phyloP scores from a whole-genome alignment of 2,113 vertebrate genomes.

The Daboia siamensis region DNA sequence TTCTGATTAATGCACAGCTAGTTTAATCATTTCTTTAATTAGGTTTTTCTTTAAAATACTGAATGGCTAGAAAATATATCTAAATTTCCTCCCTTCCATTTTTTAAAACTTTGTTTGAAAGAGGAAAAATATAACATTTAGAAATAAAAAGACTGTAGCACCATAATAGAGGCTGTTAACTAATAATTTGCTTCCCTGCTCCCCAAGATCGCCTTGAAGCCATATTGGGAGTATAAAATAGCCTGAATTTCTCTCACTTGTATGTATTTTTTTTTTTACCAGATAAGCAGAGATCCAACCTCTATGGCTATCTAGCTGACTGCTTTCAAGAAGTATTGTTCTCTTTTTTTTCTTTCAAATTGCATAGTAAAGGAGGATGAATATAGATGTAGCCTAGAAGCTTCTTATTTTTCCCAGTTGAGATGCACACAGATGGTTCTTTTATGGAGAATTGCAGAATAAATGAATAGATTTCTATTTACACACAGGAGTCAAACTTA shows the following conservation, averaged over 20 bases:
- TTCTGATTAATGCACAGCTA: conserved; percentile 42
- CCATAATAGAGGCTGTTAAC: background rate
- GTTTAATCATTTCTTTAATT: conserved; percentile 52
- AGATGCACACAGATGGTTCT: conserved; percentile 14
- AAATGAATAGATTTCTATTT: conserved; percentile 11
- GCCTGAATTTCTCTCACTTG: background rate
- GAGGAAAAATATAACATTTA: background rate
- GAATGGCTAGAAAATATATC: conserved; percentile 6
- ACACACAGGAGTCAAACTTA: background rate
- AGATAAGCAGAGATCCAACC: conserved; percentile 3
- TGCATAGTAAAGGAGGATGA: conserved; percentile 27
- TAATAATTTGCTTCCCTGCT: background rate
- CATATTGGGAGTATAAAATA: background rate
- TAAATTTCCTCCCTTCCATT: background rate
- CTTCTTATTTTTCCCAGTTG: conserved; percentile 14
- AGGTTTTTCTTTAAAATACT: conserved; percentile 10
- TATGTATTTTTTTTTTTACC: background rate
- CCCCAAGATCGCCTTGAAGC: background rate
- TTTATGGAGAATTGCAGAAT: background rate
- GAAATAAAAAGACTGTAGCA: background rate
- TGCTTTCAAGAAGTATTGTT: conserved; percentile 35
- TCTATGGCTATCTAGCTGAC: background rate
- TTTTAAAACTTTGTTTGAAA: background rate
- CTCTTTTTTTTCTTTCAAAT: conserved; percentile 29
- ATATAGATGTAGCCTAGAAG: conserved; percentile 24